phyloP scores from a whole-genome alignment of 2,113 vertebrate genomes.

The Rafetus swinhoei region DNA sequence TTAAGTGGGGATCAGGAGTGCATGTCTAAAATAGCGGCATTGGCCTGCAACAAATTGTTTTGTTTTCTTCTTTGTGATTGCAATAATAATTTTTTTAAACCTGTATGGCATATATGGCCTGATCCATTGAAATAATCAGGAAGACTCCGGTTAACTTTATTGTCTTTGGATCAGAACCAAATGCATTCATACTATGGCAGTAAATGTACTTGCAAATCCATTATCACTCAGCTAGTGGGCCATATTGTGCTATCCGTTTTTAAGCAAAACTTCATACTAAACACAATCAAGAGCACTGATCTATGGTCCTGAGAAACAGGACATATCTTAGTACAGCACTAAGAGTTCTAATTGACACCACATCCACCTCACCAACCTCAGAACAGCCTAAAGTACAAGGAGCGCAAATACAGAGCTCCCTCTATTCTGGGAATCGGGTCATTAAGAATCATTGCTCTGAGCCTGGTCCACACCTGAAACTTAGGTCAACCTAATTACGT shows the following conservation, averaged over 20 bases:
- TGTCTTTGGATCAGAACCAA: neutral
- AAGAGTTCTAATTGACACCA: neutral
- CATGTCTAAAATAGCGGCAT: neutral
- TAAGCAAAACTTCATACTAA: neutral
- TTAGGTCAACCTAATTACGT: neutral
- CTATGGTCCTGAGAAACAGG: neutral
- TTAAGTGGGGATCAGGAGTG: neutral
- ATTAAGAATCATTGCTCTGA: neutral
- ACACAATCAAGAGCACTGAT: accelerated
- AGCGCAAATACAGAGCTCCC: neutral
- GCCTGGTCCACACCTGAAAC: no score
- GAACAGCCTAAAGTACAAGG: accelerated
- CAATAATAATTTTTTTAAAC: neutral
- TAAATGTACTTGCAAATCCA: neutral
- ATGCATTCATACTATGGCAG: neutral
- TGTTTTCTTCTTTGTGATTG: neutral
- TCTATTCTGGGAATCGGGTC: neutral
- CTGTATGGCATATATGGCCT: neutral
- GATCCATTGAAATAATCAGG: no score
- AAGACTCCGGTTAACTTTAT: neutral
- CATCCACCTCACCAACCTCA: neutral
- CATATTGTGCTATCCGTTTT: neutral
- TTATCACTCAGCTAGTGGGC: neutral
- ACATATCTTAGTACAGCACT: accelerated
- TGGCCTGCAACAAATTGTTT: neutral